Evolutionary conservation across 2,797 vertebrate species (phyloP), one percentile per base, ranked within the genome.

Genomic region (Myotis daubentonii): DNA sequence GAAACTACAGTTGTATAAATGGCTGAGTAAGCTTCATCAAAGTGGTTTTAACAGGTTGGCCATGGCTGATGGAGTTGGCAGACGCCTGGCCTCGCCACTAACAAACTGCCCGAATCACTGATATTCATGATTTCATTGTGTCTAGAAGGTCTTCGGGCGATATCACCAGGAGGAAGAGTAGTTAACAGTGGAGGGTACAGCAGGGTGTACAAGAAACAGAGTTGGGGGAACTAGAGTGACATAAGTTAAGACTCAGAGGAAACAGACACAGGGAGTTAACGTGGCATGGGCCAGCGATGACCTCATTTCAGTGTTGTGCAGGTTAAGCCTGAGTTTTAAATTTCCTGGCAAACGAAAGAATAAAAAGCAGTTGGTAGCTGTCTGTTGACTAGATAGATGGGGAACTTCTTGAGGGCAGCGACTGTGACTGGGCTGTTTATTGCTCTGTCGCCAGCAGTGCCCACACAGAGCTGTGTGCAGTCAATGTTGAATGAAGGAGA

Each of bases 361-460:
- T 36, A 23, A 76, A 87, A 87, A 11, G 2, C 20, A 78, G 38
- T 57, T 70, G 33, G 55, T 8, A n/a, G 55, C 33, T 65, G 2
- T 41, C 19, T 62, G 6, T 44, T 66, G 28, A 23, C 12, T 55
- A 19, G 82, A 55, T 62, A 57, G 30, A 68, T 5, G 17, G 25
- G 51, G 12, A 25, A 9, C 55, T 55, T 17, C 8, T 53, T 55
- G 60, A 55, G 36, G 41, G 9, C 1, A 36, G 19, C 2, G 7
- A 11, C 2, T 10, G 1, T 33, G 15, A 11, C 2, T 19, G 1
- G 30, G 25, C 23, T 13, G 3, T 41, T 62, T n/a, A 33, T 12
- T 51, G 20, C 30, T 25, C 0, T 33, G 3, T 44, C 19, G 8
- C 23, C 5, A 66, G n/a, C 3, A 44, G 36, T 2, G 6, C 20